Evolutionary conservation across 2,113 vertebrate genomes (phyloP).

Genomic region (Erythrocebus patas): DNA sequence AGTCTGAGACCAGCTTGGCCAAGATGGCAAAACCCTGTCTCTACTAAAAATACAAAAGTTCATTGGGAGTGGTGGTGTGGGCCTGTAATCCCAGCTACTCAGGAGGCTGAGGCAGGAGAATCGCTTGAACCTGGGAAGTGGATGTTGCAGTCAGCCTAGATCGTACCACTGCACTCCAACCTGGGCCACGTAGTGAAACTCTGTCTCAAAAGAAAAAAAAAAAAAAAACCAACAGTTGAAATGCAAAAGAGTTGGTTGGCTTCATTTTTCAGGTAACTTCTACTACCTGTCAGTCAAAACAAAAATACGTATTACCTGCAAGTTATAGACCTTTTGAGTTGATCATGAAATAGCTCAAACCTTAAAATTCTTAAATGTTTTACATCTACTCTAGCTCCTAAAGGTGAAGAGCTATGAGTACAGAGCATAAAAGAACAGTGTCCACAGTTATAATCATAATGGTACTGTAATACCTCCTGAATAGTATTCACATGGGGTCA

Average conservation of each 20-base stretch:
- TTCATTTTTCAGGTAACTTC: background rate
- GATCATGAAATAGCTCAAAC: background rate
- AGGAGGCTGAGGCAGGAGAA: no score
- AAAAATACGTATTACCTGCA: background rate
- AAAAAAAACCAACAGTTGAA: background rate
- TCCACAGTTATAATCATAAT: background rate
- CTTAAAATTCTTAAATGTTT: background rate
- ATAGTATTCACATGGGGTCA: background rate
- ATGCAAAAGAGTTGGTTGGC: background rate
- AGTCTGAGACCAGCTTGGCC: no score
- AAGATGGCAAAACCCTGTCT: no score
- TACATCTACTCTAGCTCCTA: background rate
- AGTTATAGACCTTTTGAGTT: background rate
- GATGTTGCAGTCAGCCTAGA: no score
- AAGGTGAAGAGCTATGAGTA: background rate
- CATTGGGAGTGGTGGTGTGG: no score
- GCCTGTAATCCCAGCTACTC: no score
- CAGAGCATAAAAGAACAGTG: background rate
- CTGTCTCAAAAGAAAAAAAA: no score
- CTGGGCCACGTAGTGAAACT: no score
- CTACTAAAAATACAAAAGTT: no score
- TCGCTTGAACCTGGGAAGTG: no score
- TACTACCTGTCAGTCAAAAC: background rate
- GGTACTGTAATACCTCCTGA: background rate
- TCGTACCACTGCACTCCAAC: no score